Base-by-base conservation (phyloP, 1,140 invertebrate genomes). In the Arion vulgaris region DNA sequence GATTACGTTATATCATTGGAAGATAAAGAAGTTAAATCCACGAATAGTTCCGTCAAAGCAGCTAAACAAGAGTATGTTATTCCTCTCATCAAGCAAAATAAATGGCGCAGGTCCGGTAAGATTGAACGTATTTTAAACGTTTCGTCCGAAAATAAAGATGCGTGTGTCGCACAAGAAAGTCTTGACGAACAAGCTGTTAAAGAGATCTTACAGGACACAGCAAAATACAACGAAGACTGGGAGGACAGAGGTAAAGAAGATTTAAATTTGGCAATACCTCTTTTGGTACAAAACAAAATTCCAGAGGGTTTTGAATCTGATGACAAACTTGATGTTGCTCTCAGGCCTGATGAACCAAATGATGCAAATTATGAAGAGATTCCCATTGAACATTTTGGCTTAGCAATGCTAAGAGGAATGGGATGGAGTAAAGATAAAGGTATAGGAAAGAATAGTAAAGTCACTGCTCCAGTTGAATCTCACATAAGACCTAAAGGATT, bases 401-500 rank as follows among this genome's bases (percentile, higher is more conserved):
- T 96, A 87, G 98, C 97, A 9, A 96, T 98, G 95, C 92, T 99
- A 26, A 92, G 97, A 87, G 98, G 98, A 51, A 99, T 99, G 97
- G 97, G 97, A 0, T 99, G 97, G 97, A 94, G 95, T 86, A 94
- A 95, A 84, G 94, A 93, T 45, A 95, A 94, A 93, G 96, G 94
- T 86, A 95, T 95, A 89, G 95, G 94, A 0, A 90, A 89, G 81
- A 94, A 94, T 91, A 92, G 92, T 85, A 94, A 93, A 88, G 66
- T 94, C 53, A 92, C 95, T 11, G 88, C 91, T 77, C 90, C 94
- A 69, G 87, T 93, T 83, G 92, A 94, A 86, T 95, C 95, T 39
- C 92, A 94, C 85, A 85, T 96, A 36, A 93, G 97, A 83, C 97
- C 97, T 0, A 97, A 96, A 93, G 97, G 97, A 9, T 94, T 98